A percentile compares a stretch with the other conserved stretches of the same genome.
Evolutionary conservation across 1,140 invertebrate species (phyloP).

Genomic region (Bursaphelenchus mucronatus): DNA sequence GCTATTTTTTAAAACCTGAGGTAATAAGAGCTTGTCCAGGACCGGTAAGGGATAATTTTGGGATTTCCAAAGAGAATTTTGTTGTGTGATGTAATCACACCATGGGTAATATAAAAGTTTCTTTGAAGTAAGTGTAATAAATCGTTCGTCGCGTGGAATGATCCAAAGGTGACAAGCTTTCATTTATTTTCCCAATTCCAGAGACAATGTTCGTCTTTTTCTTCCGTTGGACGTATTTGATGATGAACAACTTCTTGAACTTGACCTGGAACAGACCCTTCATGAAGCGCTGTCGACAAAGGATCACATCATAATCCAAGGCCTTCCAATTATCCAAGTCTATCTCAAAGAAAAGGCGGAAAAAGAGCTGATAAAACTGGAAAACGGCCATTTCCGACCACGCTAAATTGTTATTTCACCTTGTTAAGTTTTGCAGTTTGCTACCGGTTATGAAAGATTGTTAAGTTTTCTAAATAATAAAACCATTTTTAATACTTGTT

Average conservation of each 20-base stretch:
- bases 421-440: too few relatives aligned
- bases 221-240: slow-evolving; percentile 41
- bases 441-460: too few relatives aligned
- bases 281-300: slow-evolving; percentile 25
- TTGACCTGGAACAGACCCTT: slow-evolving; percentile 24
- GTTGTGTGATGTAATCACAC: too few relatives aligned
- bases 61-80: background rate
- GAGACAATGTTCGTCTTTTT: slow-evolving; percentile 47
- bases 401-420: too few relatives aligned
- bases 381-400: too few relatives aligned
- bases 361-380: background rate
- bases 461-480: too few relatives aligned
- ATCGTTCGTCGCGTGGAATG: too few relatives aligned
- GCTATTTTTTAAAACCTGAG: too few relatives aligned
- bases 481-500: too few relatives aligned
- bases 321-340: slow-evolving; percentile 48
- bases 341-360: slow-evolving; percentile 29
- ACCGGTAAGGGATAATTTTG: too few relatives aligned
- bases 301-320: slow-evolving; percentile 35
- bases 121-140: background rate
- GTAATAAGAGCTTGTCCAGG: too few relatives aligned
- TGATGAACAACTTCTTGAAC: slow-evolving; percentile 25
- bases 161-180: background rate
- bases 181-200: slow-evolving; percentile 24
- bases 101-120: slow-evolving; percentile 7